These are phyloP conservation scores for Pyrochroa serraticornis DNA, from an alignment of 2,888 invertebrate species.

Conservation along the genomic window DNA sequence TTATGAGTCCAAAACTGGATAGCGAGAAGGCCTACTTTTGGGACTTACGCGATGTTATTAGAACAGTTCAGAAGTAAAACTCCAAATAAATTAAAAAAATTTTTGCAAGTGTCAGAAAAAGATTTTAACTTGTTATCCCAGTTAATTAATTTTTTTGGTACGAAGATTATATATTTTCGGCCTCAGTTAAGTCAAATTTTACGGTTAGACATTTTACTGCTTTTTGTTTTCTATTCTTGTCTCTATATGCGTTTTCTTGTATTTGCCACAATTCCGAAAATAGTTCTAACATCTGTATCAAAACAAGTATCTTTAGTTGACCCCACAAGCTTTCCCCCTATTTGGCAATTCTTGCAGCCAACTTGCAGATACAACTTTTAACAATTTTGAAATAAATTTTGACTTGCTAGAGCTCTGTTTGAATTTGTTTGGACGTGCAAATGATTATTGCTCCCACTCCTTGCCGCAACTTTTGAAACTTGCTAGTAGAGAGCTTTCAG, in stretches of 20 bases:
- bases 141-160: neutral
- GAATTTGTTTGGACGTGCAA: too few species aligned
- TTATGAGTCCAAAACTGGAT: too few species aligned
- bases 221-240: constrained; percentile 9
- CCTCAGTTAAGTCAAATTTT: constrained; percentile 12
- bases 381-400: neutral
- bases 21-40: neutral
- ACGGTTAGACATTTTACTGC: constrained; percentile 15
- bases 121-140: too few species aligned
- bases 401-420: too few species aligned
- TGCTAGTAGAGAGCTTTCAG: neutral
- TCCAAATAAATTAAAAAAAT: too few species aligned
- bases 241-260: constrained; percentile 12
- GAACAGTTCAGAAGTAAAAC: neutral
- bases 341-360: neutral
- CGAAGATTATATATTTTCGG: constrained; percentile 13
- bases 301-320: constrained; percentile 10
- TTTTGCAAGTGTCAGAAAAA: too few species aligned
- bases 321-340: constrained; percentile 16
- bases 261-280: constrained; percentile 20
- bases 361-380: too few species aligned
- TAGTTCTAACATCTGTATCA: constrained; percentile 13
- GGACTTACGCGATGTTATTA: neutral
- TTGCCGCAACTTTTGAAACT: too few species aligned
- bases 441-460: too few species aligned